Evolutionary conservation across 2,797 vertebrate species (phyloP).

Genomic region (Rhabdomys pumilio): DNA sequence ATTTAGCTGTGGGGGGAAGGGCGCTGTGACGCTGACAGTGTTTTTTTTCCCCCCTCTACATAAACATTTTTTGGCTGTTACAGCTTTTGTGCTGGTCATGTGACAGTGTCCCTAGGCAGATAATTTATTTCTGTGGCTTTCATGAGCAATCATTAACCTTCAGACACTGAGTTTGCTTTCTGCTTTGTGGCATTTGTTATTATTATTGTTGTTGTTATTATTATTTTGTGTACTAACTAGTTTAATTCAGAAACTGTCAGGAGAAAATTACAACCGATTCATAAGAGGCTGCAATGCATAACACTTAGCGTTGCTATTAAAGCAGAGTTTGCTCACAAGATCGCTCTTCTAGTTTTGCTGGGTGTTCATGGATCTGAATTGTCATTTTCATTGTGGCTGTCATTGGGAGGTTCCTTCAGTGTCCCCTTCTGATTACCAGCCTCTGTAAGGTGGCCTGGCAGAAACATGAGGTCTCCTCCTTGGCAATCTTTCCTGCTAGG

Average conservation of each 20-base stretch:
- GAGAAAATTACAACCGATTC: conserved; percentile 92
- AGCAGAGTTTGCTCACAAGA: conserved; percentile 87
- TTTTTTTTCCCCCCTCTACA: conserved; percentile 91
- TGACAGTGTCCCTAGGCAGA: conserved; percentile 93
- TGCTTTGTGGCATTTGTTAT: conserved; percentile 91
- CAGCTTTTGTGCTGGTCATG: conserved; percentile 93
- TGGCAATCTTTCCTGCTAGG: conserved; percentile 67
- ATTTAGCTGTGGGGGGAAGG: conserved; percentile 90
- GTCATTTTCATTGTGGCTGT: conserved; percentile 86
- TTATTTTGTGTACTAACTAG: conserved; percentile 90
- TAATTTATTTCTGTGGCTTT: conserved; percentile 93
- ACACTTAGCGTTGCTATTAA: conserved; percentile 89
- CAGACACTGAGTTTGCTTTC: conserved; percentile 91
- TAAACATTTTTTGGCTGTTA: conserved; percentile 94
- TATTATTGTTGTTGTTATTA: conserved; percentile 88
- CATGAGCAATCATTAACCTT: conserved; percentile 94
- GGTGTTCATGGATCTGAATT: conserved; percentile 85
- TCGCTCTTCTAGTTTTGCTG: conserved; percentile 85
- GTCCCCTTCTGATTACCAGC: conserved; percentile 84
- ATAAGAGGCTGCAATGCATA: conserved; percentile 88
- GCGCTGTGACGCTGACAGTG: conserved; percentile 91
- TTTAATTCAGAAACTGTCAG: conserved; percentile 91
- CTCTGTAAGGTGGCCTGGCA: conserved; percentile 72
- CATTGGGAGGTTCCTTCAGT: conserved; percentile 83
- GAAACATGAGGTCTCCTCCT: conserved; percentile 82